A percentile compares a stretch with the other conserved stretches of the same genome.
phyloP scores from a whole-genome alignment of 2,888 invertebrate species.

The Phrixothrix hirtus region DNA sequence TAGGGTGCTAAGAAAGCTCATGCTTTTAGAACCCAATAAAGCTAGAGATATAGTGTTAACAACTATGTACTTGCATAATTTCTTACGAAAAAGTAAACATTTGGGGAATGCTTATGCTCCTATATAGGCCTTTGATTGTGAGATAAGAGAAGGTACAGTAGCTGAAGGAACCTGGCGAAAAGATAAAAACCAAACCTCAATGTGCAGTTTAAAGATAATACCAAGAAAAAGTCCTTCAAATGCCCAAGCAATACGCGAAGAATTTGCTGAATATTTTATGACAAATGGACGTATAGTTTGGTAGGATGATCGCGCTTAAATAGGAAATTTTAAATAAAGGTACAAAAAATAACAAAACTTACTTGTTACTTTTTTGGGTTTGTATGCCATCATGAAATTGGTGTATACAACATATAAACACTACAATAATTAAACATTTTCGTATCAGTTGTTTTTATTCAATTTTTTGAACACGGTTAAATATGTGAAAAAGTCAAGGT shows the following conservation, averaged over 20 bases:
- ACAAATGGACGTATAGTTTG: slow-evolving; percentile 35
- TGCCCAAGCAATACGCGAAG: slow-evolving; percentile 35
- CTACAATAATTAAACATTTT: no score
- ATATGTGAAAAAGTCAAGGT: no score
- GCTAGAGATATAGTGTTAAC: slow-evolving; percentile 37
- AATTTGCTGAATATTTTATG: slow-evolving; percentile 35
- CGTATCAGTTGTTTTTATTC: no score
- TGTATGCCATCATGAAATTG: no score
- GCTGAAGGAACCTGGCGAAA: slow-evolving; percentile 37
- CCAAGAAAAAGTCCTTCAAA: slow-evolving; percentile 29
- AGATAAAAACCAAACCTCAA: slow-evolving; percentile 21
- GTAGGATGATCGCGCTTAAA: slow-evolving; percentile 29
- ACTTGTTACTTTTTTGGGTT: no score
- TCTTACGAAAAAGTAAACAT: slow-evolving; percentile 32
- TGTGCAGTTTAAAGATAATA: slow-evolving; percentile 30
- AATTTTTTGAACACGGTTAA: no score
- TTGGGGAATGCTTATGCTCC: slow-evolving; percentile 34
- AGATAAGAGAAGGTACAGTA: slow-evolving; percentile 31
- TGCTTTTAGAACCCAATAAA: no score
- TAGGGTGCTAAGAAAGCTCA: slow-evolving; percentile 34
- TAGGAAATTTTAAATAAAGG: no score
- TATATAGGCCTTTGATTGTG: slow-evolving; percentile 33
- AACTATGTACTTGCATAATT: slow-evolving; percentile 37
- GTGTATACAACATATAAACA: no score
- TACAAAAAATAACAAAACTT: no score